Conservation (phyloP, 2,113 vertebrate species). For the Colistium nudipinnis region DNA sequence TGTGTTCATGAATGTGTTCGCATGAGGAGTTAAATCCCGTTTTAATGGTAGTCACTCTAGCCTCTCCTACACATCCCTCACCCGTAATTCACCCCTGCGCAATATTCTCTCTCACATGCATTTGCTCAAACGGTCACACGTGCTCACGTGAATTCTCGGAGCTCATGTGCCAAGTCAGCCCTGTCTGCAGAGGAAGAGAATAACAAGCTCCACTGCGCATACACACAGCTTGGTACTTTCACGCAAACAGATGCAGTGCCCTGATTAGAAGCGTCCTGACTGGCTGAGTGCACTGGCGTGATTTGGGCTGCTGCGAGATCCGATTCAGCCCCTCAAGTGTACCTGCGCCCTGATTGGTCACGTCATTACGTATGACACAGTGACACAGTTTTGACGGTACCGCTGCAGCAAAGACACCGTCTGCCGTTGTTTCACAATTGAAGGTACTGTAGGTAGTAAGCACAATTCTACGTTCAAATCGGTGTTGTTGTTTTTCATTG, state of each 20-base stretch:
- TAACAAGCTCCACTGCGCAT: conserved; percentile 4
- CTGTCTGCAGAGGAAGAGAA: conserved; percentile 13
- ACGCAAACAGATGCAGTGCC: conserved; percentile 8
- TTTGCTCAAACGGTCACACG: neutral
- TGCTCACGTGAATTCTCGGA: neutral
- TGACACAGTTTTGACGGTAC: conserved; percentile 65
- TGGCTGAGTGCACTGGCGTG: conserved; percentile 42
- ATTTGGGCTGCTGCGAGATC: conserved; percentile 40
- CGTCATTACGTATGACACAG: conserved; percentile 65
- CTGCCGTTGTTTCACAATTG: neutral
- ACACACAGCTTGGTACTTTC: conserved; percentile 10
- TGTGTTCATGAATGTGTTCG: neutral
- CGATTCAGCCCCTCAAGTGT: conserved; percentile 21
- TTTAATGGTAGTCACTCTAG: neutral
- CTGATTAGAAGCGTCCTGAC: conserved; percentile 23
- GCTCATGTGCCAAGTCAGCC: neutral
- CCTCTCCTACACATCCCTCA: neutral
- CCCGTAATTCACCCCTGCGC: neutral
- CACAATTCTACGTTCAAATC: too few species aligned
- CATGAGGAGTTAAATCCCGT: neutral
- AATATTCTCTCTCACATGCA: neutral
- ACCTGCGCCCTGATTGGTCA: conserved; percentile 68
- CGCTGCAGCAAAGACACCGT: conserved; percentile 5
- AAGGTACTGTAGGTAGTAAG: neutral
- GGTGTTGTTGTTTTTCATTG: too few species aligned